phyloP scores from a whole-genome alignment of 2,888 invertebrate species.

The Pachymerium ferrugineum region DNA sequence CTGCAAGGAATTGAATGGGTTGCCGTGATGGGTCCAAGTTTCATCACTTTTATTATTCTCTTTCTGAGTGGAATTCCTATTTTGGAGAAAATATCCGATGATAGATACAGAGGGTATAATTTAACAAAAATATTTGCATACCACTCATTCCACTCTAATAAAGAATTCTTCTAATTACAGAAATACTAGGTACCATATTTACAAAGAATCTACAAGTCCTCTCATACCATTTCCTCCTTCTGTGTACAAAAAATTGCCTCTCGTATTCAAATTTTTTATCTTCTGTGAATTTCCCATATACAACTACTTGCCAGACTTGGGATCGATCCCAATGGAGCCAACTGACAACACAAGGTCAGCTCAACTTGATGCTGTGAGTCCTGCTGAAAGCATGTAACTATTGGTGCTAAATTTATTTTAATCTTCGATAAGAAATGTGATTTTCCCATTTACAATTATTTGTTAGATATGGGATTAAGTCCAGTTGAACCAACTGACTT shows the following conservation, averaged over 20 bases:
- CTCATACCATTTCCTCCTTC: slow-evolving; percentile 81
- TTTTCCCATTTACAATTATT: too few relatives aligned
- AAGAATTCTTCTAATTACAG: slow-evolving; percentile 50
- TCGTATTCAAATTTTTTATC: slow-evolving; percentile 70
- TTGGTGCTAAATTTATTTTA: too few relatives aligned
- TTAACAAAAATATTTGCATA: neutral
- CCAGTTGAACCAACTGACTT: too few relatives aligned
- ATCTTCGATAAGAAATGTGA: too few relatives aligned
- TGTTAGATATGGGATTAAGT: too few relatives aligned
- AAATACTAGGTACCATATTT: slow-evolving; percentile 76
- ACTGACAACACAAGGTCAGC: neutral
- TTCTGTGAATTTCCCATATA: slow-evolving; percentile 88
- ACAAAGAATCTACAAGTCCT: slow-evolving; percentile 82
- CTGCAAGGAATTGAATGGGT: slow-evolving; percentile 80
- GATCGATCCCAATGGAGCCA: neutral
- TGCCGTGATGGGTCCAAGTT: slow-evolving; percentile 77
- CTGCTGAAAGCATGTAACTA: slow-evolving; percentile 23
- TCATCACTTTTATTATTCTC: slow-evolving; percentile 77
- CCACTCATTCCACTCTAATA: neutral
- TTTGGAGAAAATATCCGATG: slow-evolving; percentile 78
- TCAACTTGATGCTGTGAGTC: neutral
- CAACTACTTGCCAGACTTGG: slow-evolving; percentile 49
- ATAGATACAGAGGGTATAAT: slow-evolving; percentile 70
- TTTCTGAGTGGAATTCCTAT: slow-evolving; percentile 87
- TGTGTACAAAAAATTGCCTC: slow-evolving; percentile 79